Conservation (phyloP, 2,113 vertebrate genomes). For the Cryptotis parvus region DNA sequence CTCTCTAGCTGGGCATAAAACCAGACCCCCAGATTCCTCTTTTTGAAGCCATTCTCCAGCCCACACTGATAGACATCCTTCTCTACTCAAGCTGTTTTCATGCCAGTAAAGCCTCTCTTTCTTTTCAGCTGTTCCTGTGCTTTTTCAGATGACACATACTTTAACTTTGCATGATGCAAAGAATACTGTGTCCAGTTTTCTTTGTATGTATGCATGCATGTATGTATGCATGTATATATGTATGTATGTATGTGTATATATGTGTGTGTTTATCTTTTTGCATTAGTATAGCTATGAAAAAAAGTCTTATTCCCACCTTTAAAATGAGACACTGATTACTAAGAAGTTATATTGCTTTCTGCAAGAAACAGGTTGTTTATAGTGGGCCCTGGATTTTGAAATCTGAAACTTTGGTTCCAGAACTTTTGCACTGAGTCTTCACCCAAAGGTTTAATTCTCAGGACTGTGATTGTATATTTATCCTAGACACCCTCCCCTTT, state of each 20-base stretch:
- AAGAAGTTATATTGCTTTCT: not conserved
- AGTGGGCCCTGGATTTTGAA: not conserved
- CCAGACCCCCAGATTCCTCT: too few species aligned
- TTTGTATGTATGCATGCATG: not conserved
- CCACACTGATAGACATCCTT: too few species aligned
- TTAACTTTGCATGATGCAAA: not conserved
- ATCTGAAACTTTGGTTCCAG: not conserved
- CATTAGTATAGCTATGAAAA: not conserved
- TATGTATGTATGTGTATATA: not conserved
- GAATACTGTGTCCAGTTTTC: not conserved
- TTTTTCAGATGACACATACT: too few species aligned
- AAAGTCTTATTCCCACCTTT: not conserved
- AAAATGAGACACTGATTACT: not conserved
- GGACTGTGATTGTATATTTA: not conserved
- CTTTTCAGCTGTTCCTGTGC: too few species aligned
- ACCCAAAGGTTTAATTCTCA: not conserved
- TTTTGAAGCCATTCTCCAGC: too few species aligned
- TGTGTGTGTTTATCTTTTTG: not conserved
- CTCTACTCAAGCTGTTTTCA: too few species aligned
- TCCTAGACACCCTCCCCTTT: not conserved
- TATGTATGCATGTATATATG: too few species aligned
- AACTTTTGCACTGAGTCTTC: not conserved
- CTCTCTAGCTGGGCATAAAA: too few species aligned
- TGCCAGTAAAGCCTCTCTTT: too few species aligned
- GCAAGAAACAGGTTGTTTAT: not conserved